Evolutionary conservation across 2,113 vertebrate species (phyloP).

Genomic region (Gallinago undulata): DNA sequence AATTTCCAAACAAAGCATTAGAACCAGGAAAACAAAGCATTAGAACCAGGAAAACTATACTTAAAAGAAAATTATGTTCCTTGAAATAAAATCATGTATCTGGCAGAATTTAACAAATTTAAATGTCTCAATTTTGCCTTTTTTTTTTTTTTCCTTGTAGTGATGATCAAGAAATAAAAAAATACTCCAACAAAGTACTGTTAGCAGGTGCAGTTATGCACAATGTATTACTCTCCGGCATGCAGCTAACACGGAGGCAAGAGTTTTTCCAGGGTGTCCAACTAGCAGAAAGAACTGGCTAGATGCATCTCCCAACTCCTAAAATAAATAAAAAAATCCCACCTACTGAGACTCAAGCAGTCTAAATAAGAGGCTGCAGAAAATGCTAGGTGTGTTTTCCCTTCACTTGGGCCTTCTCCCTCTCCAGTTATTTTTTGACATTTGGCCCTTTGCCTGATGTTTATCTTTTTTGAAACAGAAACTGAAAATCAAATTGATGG

Average conservation of each 20-base stretch:
- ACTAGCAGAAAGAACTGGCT: slow-evolving; percentile 18
- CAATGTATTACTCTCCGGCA: not conserved
- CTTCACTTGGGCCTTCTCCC: not conserved
- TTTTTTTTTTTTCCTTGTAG: not conserved
- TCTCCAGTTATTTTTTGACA: not conserved
- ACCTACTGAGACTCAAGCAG: not conserved
- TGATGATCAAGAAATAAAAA: slow-evolving; percentile 23
- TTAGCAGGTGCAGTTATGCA: not conserved
- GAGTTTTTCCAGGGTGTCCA: slow-evolving; percentile 24
- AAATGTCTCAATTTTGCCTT: not conserved
- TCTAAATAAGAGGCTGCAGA: not conserved
- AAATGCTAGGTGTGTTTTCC: not conserved
- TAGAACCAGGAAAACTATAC: not conserved
- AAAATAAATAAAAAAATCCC: not conserved
- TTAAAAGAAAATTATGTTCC: not conserved
- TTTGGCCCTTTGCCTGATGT: not conserved
- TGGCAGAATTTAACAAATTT: slow-evolving; percentile 11
- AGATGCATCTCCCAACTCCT: not conserved
- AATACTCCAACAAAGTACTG: not conserved
- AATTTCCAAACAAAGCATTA: not conserved
- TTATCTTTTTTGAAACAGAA: not conserved
- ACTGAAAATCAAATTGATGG: not conserved
- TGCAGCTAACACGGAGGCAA: not conserved
- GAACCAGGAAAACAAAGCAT: not conserved
- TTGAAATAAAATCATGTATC: not conserved